Evolutionary conservation across 1,140 invertebrate species (phyloP).

Genomic region (Dolichoris vasculosae): DNA sequence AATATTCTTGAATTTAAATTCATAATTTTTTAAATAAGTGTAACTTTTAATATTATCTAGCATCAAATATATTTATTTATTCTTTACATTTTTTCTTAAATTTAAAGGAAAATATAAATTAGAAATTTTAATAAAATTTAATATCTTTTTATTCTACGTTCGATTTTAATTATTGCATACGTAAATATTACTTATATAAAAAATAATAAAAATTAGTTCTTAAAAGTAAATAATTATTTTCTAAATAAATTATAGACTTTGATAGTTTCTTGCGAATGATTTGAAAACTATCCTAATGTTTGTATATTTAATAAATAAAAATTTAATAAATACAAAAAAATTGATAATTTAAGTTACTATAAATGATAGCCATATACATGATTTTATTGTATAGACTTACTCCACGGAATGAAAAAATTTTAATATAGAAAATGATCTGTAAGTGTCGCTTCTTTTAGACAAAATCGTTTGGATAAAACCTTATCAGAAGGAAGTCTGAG

Average conservation of each 20-base stretch:
- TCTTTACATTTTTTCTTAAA: background rate
- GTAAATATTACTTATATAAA: background rate
- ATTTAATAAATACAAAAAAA: background rate
- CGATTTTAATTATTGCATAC: background rate
- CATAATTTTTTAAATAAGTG: too few species aligned
- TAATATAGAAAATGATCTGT: background rate
- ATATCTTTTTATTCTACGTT: background rate
- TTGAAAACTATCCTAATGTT: conserved; percentile 20
- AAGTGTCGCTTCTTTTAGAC: conserved; percentile 12
- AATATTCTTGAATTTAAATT: too few species aligned
- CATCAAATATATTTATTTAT: background rate
- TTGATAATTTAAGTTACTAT: conserved; percentile 5
- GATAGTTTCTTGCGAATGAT: background rate
- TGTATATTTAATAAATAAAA: background rate
- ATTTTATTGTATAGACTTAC: background rate
- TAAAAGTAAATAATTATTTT: background rate
- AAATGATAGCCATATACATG: background rate
- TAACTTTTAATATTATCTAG: background rate
- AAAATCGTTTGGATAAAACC: conserved; percentile 24
- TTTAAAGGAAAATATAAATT: background rate
- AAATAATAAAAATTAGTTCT: background rate
- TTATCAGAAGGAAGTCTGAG: conserved; percentile 18
- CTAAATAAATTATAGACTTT: background rate
- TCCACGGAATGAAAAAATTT: background rate
- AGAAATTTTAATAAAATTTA: background rate